Percentiles rank a stretch among this genome's conserved stretches.
These are phyloP conservation scores for Cataglyphis livida DNA, from an alignment of 2,888 invertebrate genomes.

Conservation along the genomic window DNA sequence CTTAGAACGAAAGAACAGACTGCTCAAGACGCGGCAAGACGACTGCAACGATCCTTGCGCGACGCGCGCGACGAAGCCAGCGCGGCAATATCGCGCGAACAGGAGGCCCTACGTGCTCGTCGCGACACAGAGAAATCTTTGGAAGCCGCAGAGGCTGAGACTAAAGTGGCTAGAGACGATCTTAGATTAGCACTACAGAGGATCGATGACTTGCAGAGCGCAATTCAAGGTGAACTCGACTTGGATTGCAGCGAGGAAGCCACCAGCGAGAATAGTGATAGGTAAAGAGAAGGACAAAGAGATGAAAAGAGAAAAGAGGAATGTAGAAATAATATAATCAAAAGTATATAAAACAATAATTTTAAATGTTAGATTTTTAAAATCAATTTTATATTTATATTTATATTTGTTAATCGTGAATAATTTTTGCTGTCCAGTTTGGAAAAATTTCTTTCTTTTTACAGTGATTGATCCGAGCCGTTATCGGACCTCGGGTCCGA, in stretches of 20 bases:
- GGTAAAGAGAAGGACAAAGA: constrained; percentile 83
- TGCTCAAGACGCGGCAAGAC: constrained; percentile 92
- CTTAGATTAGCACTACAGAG: constrained; percentile 95
- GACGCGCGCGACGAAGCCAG: constrained; percentile 94
- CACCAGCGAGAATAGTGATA: constrained; percentile 88
- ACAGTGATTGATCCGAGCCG: constrained; percentile 82
- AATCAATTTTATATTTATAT: background rate
- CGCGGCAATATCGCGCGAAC: constrained; percentile 90
- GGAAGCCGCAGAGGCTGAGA: constrained; percentile 90
- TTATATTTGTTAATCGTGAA: background rate
- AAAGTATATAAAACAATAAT: background rate
- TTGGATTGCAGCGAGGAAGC: constrained; percentile 88
- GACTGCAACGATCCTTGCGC: constrained; percentile 90
- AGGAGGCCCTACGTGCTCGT: constrained; percentile 91
- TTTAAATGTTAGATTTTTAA: background rate
- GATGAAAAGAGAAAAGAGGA: background rate
- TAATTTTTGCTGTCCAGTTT: background rate
- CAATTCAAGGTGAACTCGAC: constrained; percentile 94
- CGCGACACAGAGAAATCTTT: constrained; percentile 92
- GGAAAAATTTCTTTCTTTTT: constrained; percentile 43
- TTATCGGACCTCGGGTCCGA: constrained; percentile 80
- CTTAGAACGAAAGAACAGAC: constrained; percentile 91
- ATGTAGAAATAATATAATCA: background rate
- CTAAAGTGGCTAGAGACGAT: constrained; percentile 91
- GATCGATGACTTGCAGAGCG: constrained; percentile 96